Base-by-base conservation (phyloP, 2,888 invertebrate genomes). In the Erpobdella octoculata region DNA sequence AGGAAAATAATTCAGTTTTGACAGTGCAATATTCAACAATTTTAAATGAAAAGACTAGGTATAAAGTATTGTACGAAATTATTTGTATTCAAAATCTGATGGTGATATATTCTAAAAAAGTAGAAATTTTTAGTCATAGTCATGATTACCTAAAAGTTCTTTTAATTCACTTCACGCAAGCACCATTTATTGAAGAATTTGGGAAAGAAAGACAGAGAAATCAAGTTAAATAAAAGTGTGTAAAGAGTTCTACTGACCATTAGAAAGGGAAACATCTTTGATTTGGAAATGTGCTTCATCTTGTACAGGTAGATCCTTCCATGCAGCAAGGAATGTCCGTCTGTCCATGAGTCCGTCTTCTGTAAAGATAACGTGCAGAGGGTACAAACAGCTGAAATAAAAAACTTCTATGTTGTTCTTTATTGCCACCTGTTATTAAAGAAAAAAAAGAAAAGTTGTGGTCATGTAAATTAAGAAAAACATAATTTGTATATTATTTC, bases 361-460 rank as follows among this genome's bases (percentile, higher is more conserved):
- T 0, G 89, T 88, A 85, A 97, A 97, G 76, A 93, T 88, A 0
- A 92, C 89, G 84, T 95, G 91, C 78, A 93, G 90, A 5, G 96
- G 95, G 58, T 96, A 89, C 73, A 92, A 86, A 79, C 92, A 91
- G 72, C 95, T 94, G 85, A 94, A 96, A 86, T 98, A 98, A 85
- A 97, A 94, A 2, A 98, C 93, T 83, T 96, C 97, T 37, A 98
- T 92, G 84, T 93, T 96, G 86, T 98, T 97, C 85, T 98, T 98
- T 67, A 98, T 89, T 6, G 98, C 98, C 73, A 98, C 93, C 89
- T 90, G 84, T 9, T 81, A 79, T 75, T 15, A 6, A n/a, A n/a
- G 41, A 12, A 9, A 9, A 9, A 41, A 41, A 12, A 9, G n/a
- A 41, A 65, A 9, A 31, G 31, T 28, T 12, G 21, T 62, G 5